Evolutionary conservation across 2,888 invertebrate genomes (phyloP).

Genomic region (Adineta ricciae): DNA sequence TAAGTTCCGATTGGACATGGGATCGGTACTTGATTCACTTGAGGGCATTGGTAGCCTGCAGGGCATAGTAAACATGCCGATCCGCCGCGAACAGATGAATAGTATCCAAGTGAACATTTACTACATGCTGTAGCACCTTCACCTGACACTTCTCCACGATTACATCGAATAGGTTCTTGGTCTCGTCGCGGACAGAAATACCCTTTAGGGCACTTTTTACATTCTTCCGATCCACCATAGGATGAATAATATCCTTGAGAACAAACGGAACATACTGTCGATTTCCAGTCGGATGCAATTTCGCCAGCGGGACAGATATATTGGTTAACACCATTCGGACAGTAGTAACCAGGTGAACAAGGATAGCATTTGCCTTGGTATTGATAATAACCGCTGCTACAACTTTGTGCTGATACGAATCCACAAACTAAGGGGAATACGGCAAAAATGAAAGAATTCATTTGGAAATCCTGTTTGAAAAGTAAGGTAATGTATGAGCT

Average conservation of each 20-base stretch:
- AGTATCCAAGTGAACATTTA: background rate
- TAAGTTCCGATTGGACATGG: background rate
- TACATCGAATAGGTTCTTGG: background rate
- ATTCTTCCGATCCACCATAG: background rate
- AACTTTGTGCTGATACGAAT: background rate
- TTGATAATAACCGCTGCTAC: background rate
- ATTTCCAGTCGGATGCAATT: background rate
- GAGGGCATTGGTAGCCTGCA: background rate
- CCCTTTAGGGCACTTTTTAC: background rate
- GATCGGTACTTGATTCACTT: background rate
- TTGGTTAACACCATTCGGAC: background rate
- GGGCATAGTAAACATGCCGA: background rate
- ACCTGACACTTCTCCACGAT: background rate
- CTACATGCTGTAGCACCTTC: background rate
- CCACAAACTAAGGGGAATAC: no score
- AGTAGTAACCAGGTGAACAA: background rate
- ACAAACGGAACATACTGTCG: background rate
- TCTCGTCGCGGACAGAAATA: background rate
- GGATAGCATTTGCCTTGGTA: background rate
- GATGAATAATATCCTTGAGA: background rate
- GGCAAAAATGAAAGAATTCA: no score
- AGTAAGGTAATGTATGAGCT: no score
- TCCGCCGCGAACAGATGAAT: background rate
- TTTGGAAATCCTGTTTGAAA: no score
- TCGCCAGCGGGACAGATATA: background rate